phyloP scores from a whole-genome alignment of 2,888 invertebrate genomes.

The Drosophila lutescens region DNA sequence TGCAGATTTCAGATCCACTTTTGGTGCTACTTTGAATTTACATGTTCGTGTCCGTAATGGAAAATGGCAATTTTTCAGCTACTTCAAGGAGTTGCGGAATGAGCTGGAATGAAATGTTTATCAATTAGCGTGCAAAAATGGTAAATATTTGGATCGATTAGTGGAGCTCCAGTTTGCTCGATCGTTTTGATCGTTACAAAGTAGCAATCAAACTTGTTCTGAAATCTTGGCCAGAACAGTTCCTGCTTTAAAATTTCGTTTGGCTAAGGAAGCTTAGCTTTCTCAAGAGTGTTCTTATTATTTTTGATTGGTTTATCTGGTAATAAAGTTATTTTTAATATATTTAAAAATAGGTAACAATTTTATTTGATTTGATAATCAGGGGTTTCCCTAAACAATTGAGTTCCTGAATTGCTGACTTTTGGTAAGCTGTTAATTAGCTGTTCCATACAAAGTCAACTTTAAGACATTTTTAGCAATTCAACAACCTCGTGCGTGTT shows the following conservation, averaged over 20 bases:
- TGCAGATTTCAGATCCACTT: slow-evolving; percentile 5
- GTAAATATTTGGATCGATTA: slow-evolving; percentile 41
- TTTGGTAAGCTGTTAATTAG: too few species aligned
- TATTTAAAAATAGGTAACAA: too few species aligned
- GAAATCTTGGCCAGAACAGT: slow-evolving; percentile 3
- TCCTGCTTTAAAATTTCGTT: not conserved
- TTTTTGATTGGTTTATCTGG: too few species aligned
- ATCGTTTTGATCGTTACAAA: not conserved
- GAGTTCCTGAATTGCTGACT: too few species aligned
- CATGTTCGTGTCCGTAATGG: slow-evolving; percentile 24
- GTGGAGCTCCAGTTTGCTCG: slow-evolving; percentile 5
- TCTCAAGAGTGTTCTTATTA: not conserved
- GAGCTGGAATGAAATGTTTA: slow-evolving; percentile 26
- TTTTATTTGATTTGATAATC: too few species aligned
- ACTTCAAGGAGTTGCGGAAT: slow-evolving; percentile 15
- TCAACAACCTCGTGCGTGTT: too few species aligned
- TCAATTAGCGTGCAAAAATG: slow-evolving; percentile 35
- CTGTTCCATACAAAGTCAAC: too few species aligned
- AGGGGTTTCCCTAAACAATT: too few species aligned
- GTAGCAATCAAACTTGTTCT: slow-evolving; percentile 9
- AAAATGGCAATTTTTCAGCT: slow-evolving; percentile 20
- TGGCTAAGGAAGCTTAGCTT: not conserved
- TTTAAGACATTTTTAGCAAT: too few species aligned
- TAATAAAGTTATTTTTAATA: too few species aligned
- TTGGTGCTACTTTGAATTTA: slow-evolving; percentile 4